These are phyloP conservation scores for Dascyllus trimaculatus DNA, from an alignment of 2,113 vertebrate species.

Conservation along the genomic window DNA sequence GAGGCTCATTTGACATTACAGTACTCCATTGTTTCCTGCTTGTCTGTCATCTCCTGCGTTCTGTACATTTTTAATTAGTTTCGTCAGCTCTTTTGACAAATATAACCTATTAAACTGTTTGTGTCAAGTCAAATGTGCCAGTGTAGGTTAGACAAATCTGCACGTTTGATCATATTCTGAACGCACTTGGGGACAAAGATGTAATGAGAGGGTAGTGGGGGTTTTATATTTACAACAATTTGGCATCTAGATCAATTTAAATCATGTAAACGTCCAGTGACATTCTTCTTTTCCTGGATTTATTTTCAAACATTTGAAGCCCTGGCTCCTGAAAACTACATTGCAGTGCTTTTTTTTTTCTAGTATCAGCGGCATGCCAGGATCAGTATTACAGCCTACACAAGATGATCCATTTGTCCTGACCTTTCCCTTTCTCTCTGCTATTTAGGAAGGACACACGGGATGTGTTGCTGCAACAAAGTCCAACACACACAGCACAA, in stretches of 20 bases:
- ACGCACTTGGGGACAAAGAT: too few relatives aligned
- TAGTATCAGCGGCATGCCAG: not conserved
- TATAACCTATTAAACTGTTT: not conserved
- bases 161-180: too few relatives aligned
- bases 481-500: conserved; percentile 30
- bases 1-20: conserved; percentile 23
- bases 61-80: conserved; percentile 25
- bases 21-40: conserved; percentile 12
- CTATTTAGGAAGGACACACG: conserved; percentile 47
- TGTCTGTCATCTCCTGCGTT: conserved; percentile 10
- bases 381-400: conserved; percentile 27
- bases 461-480: conserved; percentile 66
- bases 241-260: not conserved
- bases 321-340: not conserved
- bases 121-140: too few relatives aligned
- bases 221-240: not conserved
- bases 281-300: not conserved
- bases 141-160: too few relatives aligned
- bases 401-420: conserved; percentile 33
- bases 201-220: too few relatives aligned
- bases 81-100: not conserved
- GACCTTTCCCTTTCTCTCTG: conserved; percentile 48
- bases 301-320: not conserved
- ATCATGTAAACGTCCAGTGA: not conserved
- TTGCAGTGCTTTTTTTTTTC: not conserved